Evolutionary conservation across 2,888 invertebrate species (phyloP), one percentile per base, ranked within the genome.

Genomic region (Melanostoma mellinum): DNA sequence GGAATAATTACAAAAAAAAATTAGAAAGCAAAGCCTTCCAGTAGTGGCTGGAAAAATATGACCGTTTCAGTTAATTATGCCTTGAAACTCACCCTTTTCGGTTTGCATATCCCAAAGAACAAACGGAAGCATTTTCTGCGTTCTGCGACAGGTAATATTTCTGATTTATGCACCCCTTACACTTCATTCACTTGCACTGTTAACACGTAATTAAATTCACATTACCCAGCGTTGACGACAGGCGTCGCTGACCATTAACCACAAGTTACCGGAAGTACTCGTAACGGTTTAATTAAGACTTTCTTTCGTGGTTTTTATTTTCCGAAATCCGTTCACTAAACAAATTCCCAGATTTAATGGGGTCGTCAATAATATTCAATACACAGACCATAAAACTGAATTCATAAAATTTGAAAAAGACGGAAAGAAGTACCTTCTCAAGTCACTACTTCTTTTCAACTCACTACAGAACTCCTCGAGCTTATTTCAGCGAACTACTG

Each of bases 121-220:
- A 63, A 35, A 30, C 10, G 42, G 38, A 77, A 72, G 58, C 52
- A 72, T 60, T 65, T 58, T 46, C 20, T 52, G 5, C 52, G 58
- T 71, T 75, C 20, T 20, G 20, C 20, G 20, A 20, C 20, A 20
- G 20, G 20, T 60, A 71, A 60, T 72, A 38, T n/a, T 38, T 50
- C 72, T 76, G 67, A 77, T 81, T 81, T 61, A 60, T 40, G 42
- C 69, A 81, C 65, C 63, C 56, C 38, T 71, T 33, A 38, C 65
- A 65, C 58, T 56, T 5, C 20, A 61, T 71, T 63, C 55, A 63
- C 68, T 50, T 32, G 38, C 67, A 32, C 36, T 76, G 33, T 67
- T 67, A 61, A 36, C 60, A 60, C 58, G 63, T 58, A 73, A 78
- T 78, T 78, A 65, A 74, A 82, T 69, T 78, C 73, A 69, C 82